phyloP scores from a whole-genome alignment of 2,113 vertebrate species.

The Callocephalon fimbriatum region DNA sequence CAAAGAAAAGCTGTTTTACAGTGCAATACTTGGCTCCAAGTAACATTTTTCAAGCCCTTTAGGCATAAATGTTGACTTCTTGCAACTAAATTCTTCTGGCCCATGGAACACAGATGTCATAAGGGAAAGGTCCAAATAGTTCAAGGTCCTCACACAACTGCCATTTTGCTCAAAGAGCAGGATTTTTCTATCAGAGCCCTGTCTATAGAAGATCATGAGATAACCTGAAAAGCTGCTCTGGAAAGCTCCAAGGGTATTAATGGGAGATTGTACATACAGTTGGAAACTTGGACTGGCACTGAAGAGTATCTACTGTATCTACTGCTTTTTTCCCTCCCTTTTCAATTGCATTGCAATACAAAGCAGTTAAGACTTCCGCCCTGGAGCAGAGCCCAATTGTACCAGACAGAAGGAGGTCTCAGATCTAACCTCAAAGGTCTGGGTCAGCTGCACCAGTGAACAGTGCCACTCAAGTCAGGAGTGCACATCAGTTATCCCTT shows the following conservation, averaged over 20 bases:
- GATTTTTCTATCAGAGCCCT: neutral
- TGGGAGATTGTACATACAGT: neutral
- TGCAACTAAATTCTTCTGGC: neutral
- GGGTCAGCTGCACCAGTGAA: neutral
- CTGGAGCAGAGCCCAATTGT: neutral
- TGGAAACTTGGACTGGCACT: neutral
- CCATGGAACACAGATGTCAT: neutral
- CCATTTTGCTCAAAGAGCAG: neutral
- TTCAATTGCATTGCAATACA: neutral
- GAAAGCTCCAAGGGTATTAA: neutral
- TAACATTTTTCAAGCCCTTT: neutral
- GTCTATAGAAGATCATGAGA: neutral
- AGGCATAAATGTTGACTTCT: neutral
- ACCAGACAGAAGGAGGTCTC: neutral
- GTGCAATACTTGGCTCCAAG: neutral
- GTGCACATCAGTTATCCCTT: neutral
- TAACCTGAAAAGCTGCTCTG: neutral
- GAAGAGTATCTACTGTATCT: neutral
- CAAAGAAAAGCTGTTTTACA: neutral
- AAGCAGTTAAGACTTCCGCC: neutral
- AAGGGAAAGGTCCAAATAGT: neutral
- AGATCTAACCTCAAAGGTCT: neutral
- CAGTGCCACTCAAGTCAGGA: neutral
- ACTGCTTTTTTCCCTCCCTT: neutral
- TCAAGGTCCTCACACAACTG: neutral